phyloP scores from a whole-genome alignment of 2,113 vertebrate species.

The Macrotus californicus region DNA sequence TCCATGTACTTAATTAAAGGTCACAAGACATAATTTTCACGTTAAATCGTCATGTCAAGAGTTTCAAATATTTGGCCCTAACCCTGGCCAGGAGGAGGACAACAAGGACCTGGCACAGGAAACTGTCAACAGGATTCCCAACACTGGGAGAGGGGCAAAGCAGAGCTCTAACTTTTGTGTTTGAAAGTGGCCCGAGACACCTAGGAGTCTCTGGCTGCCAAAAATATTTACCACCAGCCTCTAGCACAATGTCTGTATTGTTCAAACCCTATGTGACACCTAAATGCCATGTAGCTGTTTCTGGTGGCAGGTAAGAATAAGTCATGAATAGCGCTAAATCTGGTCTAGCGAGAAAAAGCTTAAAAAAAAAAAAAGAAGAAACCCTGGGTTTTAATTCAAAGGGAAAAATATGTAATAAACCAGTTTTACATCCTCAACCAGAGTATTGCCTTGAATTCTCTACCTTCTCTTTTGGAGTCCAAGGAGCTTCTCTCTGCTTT shows the following conservation, averaged over 20 bases:
- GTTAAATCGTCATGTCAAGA: not conserved
- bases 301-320: constrained; percentile 10
- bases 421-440: not conserved
- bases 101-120: not conserved
- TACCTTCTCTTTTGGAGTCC: not conserved
- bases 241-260: not conserved
- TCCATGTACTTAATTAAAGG: not conserved
- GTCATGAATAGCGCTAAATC: constrained; percentile 31
- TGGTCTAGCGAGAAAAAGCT: not conserved
- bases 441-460: constrained; percentile 6
- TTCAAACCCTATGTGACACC: not conserved
- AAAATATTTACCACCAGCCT: not conserved
- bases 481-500: not conserved
- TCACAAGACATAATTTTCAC: not conserved
- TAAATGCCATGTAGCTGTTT: not conserved
- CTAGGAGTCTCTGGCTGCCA: not conserved
- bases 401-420: not conserved
- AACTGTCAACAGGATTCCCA: not conserved
- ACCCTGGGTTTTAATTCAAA: constrained; percentile 34
- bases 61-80: not conserved
- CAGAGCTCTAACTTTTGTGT: not conserved
- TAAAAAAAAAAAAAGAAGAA: not conserved
- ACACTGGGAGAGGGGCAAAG: not conserved
- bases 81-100: not conserved
- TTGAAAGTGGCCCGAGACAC: not conserved